Conservation (phyloP, 2,888 invertebrate species). For the Lobophora halterata region DNA sequence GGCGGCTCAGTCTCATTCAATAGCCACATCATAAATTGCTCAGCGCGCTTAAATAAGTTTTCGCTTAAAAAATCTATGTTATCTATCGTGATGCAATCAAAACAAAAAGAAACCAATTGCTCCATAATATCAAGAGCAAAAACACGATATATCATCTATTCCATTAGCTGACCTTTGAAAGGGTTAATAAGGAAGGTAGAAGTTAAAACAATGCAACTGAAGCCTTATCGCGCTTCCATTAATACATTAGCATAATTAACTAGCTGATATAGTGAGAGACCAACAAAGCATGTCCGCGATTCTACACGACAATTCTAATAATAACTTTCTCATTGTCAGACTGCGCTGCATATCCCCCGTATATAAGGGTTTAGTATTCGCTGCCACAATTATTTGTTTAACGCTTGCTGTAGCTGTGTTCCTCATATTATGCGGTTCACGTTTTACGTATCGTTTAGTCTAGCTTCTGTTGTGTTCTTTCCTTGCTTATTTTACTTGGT, state of each 20-base stretch:
- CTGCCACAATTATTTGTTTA: conserved; percentile 31
- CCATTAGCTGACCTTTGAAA: conserved; percentile 40
- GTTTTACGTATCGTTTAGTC: conserved; percentile 13
- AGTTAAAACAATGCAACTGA: conserved; percentile 30
- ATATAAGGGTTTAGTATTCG: conserved; percentile 34
- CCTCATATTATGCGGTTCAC: conserved; percentile 9
- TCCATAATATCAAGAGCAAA: conserved; percentile 22
- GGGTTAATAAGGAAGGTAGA: conserved; percentile 31
- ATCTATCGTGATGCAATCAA: no score
- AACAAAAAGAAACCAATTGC: conserved; percentile 15
- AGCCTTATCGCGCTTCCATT: conserved; percentile 34
- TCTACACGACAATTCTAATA: conserved; percentile 42
- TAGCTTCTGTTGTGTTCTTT: conserved; percentile 14
- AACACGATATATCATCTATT: conserved; percentile 19
- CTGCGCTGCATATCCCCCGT: conserved; percentile 32
- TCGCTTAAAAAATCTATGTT: no score
- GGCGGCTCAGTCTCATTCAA: no score
- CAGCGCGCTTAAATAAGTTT: no score
- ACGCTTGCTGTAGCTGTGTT: conserved; percentile 8
- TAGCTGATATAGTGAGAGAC: conserved; percentile 30
- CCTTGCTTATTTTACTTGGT: not conserved
- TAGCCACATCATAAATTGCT: no score
- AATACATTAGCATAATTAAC: conserved; percentile 49
- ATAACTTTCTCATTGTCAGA: conserved; percentile 45
- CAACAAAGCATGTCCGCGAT: conserved; percentile 43